phyloP scores from a whole-genome alignment of 2,797 vertebrate species.

The Dicrostonyx torquatus region DNA sequence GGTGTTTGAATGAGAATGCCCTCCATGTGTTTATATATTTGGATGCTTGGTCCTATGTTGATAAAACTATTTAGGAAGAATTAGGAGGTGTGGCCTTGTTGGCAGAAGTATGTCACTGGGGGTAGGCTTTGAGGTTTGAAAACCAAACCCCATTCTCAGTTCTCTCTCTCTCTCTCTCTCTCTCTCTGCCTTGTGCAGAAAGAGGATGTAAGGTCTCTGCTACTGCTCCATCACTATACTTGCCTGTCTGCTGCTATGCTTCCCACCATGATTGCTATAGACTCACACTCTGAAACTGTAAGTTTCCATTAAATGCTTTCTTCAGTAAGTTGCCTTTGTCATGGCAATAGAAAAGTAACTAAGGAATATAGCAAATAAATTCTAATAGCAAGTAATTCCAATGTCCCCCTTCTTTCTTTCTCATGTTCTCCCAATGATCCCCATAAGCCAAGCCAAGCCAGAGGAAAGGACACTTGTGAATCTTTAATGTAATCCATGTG shows the following conservation, averaged over 20 bases:
- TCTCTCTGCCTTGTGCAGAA: background rate
- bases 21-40: background rate
- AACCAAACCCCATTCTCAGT: background rate
- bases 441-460: background rate
- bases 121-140: background rate
- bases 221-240: background rate
- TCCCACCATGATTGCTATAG: too few species aligned
- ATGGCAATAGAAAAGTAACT: background rate
- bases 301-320: background rate
- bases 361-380: background rate
- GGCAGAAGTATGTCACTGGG: background rate
- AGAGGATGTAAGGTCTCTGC: background rate
- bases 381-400: conserved; percentile 15
- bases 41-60: background rate
- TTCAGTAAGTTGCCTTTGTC: background rate
- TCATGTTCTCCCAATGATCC: background rate
- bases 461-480: background rate
- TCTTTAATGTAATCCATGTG: background rate
- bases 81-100: background rate
- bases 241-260: background rate
- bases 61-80: background rate
- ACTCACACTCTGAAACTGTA: background rate
- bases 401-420: background rate
- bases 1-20: background rate
- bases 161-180: background rate